Evolutionary conservation across 2,113 vertebrate species (phyloP).

Genomic region (rabbit (Oryctolagus cuniculus)): DNA sequence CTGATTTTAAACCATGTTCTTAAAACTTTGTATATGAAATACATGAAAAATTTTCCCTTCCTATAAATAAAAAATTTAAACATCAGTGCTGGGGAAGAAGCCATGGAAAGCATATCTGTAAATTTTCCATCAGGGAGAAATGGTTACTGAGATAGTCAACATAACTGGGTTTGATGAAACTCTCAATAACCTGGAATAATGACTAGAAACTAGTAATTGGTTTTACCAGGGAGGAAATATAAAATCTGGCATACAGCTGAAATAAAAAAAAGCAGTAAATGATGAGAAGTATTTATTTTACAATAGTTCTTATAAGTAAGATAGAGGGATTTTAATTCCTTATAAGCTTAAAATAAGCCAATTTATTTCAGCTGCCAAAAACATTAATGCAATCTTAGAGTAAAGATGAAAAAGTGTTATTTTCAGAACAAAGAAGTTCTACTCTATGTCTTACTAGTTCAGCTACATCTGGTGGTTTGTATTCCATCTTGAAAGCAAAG

Average conservation of each 20-base stretch:
- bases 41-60: too few relatives aligned
- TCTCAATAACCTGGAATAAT: not conserved
- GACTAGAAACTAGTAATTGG: slow-evolving; percentile 4
- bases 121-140: not conserved
- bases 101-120: not conserved
- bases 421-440: slow-evolving; percentile 13
- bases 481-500: not conserved
- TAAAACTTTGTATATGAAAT: too few relatives aligned
- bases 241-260: not conserved
- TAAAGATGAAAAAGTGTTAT: slow-evolving; percentile 44
- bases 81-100: not conserved
- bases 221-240: slow-evolving; percentile 47
- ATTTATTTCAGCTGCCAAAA: slow-evolving; percentile 66
- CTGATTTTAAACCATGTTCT: not conserved
- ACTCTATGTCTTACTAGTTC: not conserved
- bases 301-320: not conserved
- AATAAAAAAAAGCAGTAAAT: slow-evolving; percentile 35
- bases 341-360: slow-evolving; percentile 51
- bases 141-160: not conserved
- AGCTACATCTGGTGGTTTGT: not conserved
- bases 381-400: not conserved
- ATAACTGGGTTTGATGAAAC: not conserved
- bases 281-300: not conserved
- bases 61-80: too few relatives aligned
- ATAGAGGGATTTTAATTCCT: slow-evolving; percentile 46